Base-by-base conservation (phyloP, 1,140 invertebrate species). In the Scaptomyza pallida region DNA sequence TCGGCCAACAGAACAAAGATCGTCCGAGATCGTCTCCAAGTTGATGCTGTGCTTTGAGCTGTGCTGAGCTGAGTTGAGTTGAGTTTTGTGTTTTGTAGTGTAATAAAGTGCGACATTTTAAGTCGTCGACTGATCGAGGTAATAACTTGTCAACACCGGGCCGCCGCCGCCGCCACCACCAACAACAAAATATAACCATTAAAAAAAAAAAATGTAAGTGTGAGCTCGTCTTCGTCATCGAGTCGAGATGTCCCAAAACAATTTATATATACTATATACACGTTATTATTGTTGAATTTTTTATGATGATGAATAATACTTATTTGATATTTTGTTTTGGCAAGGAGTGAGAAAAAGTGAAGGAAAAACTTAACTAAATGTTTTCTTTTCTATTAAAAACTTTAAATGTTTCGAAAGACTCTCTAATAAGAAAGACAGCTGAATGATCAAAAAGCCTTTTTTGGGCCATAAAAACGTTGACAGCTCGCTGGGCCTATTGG, bases 41-140 rank as follows among this genome's bases (percentile, higher is more conserved):
- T 30, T 68, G 64, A 43, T 68, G 64, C 64, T 59, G 43, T n/a
- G n/a, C n/a, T n/a, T n/a, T n/a, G 23, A 26, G 41, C 57, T n/a
- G 67, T 64, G 60, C 51, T 56, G 65, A 56, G 45, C 54, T 64
- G 78, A 78, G 60, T 75, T 71, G 69, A 67, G 69, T 68, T 85
- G 52, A 85, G 77, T 85, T 85, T 86, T 86, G 82, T 86, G 82
- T 86, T 86, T 86, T 81, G 73, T 81, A 88, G 81, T 86, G 81
- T 86, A 86, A 86, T 86, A 86, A 86, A 86, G 81, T 86, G 81
- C 81, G 81, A 86, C 81, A 88, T 86, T 86, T 86, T 86, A 86
- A 86, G 81, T 78, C 82, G 81, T 78, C 67, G 81, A 48, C 77
- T 72, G 79, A 78, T 85, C 72, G 45, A 60, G 85, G 85, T 78